Evolutionary conservation across 2,113 vertebrate species (phyloP).

Genomic region (Orientallactaga bullata): DNA sequence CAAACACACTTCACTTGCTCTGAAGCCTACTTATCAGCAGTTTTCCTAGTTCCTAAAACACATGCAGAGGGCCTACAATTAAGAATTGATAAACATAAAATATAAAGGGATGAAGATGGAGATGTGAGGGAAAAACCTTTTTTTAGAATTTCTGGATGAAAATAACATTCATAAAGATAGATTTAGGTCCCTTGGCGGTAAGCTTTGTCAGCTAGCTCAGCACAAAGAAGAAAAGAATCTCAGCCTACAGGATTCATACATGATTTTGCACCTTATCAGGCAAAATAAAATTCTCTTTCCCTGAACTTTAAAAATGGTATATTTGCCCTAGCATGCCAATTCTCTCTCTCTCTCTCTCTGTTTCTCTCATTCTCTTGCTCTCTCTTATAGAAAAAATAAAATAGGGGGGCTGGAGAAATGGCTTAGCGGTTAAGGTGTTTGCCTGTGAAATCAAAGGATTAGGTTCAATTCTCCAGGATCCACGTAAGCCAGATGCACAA

Average conservation of each 20-base stretch:
- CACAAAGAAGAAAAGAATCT: background rate
- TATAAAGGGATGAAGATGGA: too few relatives aligned
- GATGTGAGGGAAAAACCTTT: background rate
- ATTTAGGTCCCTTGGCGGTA: fast-evolving
- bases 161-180: fast-evolving
- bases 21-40: background rate
- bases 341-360: too few relatives aligned
- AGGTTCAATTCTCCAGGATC: too few relatives aligned
- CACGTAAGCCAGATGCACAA: too few relatives aligned
- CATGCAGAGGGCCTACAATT: background rate
- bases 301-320: background rate
- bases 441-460: too few relatives aligned
- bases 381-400: too few relatives aligned
- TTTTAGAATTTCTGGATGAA: background rate
- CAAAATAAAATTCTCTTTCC: background rate
- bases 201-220: background rate
- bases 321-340: too few relatives aligned
- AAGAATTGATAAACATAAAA: background rate
- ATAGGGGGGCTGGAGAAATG: too few relatives aligned
- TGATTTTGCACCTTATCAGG: too few relatives aligned
- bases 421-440: too few relatives aligned
- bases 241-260: fast-evolving
- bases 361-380: too few relatives aligned
- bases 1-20: background rate
- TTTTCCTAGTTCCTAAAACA: background rate